These are phyloP conservation scores for Anoncus sp. DNA, from an alignment of 2,888 invertebrate genomes.

Conservation along the genomic window DNA sequence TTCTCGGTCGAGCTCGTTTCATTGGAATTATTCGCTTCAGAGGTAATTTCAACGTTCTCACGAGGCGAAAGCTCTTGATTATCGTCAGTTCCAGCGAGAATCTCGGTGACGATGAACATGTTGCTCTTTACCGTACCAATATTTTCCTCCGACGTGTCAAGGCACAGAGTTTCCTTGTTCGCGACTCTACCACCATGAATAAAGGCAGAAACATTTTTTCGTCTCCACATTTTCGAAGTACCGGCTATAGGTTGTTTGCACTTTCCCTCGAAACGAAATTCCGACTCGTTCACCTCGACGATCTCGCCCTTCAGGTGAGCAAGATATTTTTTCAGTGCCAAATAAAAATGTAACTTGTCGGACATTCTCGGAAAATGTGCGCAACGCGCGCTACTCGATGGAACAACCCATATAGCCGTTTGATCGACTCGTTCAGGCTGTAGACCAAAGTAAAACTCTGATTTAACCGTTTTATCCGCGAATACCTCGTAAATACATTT, in stretches of 20 bases:
- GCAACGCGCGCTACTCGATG: conserved; percentile 81
- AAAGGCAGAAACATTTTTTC: conserved; percentile 77
- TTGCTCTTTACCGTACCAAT: conserved; percentile 69
- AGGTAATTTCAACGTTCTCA: background rate
- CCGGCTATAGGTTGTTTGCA: conserved; percentile 75
- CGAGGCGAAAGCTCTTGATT: conserved; percentile 6
- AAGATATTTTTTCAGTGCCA: conserved; percentile 77
- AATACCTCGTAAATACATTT: conserved; percentile 81
- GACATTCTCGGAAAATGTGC: conserved; percentile 80
- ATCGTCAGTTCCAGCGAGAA: conserved; percentile 50
- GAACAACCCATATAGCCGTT: conserved; percentile 80
- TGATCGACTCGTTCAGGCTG: conserved; percentile 75
- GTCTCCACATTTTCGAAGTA: conserved; percentile 80
- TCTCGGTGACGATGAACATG: conserved; percentile 74
- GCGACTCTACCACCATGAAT: conserved; percentile 76
- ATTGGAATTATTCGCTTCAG: background rate
- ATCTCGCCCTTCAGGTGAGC: conserved; percentile 76
- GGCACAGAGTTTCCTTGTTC: conserved; percentile 75
- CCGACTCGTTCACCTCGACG: conserved; percentile 69
- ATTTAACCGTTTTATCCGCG: conserved; percentile 70
- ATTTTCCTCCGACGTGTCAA: conserved; percentile 75
- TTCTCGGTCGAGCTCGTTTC: conserved; percentile 15
- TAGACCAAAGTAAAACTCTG: conserved; percentile 77
- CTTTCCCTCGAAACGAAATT: conserved; percentile 78
- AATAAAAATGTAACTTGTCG: conserved; percentile 80